These are phyloP conservation scores for Eira barbara DNA, from an alignment of 2,113 vertebrate species.

Conservation along the genomic window DNA sequence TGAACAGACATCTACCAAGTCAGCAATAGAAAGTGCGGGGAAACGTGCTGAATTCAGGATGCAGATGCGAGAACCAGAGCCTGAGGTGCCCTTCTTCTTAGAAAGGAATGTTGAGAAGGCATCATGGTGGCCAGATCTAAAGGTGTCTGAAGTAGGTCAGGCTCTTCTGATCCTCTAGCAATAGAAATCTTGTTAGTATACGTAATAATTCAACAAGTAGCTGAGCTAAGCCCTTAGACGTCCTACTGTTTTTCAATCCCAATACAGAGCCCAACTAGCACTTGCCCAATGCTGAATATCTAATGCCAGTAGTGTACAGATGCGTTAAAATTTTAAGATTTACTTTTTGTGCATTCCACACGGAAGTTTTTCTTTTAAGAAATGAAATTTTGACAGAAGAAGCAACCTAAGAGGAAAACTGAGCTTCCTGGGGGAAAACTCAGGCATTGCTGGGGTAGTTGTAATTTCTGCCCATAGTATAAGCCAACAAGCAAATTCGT, in stretches of 20 bases:
- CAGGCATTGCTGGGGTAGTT: neutral
- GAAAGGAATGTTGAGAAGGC: neutral
- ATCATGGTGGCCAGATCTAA: neutral
- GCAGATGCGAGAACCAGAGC: neutral
- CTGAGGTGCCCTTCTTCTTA: neutral
- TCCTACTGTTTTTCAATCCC: neutral
- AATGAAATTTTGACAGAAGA: neutral
- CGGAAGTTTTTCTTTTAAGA: neutral
- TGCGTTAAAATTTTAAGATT: neutral
- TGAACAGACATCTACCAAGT: neutral
- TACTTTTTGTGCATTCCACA: neutral
- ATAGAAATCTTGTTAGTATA: neutral
- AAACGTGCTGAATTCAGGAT: neutral
- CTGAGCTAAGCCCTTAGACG: neutral
- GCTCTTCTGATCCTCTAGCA: neutral
- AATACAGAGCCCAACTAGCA: neutral
- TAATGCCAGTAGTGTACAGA: neutral
- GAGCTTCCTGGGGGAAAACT: rapidly evolving
- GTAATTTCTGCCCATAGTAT: neutral
- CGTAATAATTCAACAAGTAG: neutral
- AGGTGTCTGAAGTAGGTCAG: neutral
- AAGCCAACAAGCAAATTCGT: neutral
- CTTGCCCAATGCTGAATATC: neutral
- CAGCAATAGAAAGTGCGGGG: neutral
- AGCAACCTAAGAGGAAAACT: slow-evolving; percentile 4